A percentile compares a stretch with the other conserved stretches of the same genome.
These are phyloP conservation scores for Megalurothrips usitatus DNA, from an alignment of 2,888 invertebrate genomes.

Conservation along the genomic window DNA sequence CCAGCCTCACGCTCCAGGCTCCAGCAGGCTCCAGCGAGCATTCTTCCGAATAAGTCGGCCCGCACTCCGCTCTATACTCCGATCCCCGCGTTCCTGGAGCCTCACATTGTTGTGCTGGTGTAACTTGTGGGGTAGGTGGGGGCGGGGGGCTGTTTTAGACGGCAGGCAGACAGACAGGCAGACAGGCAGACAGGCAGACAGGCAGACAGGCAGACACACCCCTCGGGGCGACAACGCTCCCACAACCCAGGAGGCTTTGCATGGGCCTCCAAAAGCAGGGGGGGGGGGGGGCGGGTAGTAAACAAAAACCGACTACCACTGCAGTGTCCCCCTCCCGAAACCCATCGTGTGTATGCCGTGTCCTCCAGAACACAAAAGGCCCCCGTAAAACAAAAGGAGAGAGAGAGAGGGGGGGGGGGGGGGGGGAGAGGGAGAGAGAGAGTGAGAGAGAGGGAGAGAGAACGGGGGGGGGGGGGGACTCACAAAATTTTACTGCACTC, in stretches of 20 bases:
- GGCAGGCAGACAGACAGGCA: no score
- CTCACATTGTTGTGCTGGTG: not conserved
- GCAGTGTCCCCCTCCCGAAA: no score
- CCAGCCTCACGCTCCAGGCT: not conserved
- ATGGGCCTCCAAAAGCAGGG: not conserved
- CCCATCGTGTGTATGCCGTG: not conserved
- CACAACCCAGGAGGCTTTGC: no score
- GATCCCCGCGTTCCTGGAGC: not conserved
- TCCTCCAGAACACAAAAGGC: not conserved
- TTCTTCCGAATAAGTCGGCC: slow-evolving; percentile 1
- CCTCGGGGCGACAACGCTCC: no score
- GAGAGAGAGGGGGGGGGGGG: no score
- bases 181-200: no score
- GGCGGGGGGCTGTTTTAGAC: no score
- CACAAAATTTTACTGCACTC: slow-evolving; percentile 1
- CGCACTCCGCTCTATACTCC: not conserved
- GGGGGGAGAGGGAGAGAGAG: no score
- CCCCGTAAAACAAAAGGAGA: not conserved
- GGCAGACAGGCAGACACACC: no score
- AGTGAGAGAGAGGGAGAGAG: no score
- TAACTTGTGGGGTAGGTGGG: no score
- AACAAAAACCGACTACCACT: not conserved
- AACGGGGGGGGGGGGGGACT: not conserved
- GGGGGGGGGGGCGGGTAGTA: not conserved
- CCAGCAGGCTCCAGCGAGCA: not conserved